Evolutionary conservation across 2,113 vertebrate species (phyloP), one percentile per base, ranked within the genome.

Genomic region (Cyprinus carpio): DNA sequence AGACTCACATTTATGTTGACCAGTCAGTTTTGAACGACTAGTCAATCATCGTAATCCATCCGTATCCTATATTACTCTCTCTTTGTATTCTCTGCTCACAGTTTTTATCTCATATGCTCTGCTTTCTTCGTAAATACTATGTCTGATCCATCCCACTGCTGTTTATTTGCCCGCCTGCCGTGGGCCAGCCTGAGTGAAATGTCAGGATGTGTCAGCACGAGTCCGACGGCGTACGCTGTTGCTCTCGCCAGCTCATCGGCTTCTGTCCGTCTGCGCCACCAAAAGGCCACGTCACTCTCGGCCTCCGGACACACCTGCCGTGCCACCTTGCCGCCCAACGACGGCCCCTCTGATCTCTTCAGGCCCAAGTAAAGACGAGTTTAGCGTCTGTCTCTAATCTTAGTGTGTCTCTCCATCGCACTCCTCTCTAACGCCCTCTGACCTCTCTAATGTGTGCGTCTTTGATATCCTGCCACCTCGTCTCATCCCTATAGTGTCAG

Each of bases 271-370:
- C 95, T 95, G 93, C 94, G 94, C 92, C 94, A 95, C 95, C 95
- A 94, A 93, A 95, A 94, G 93, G 94, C 94, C 69, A 91, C 95
- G 90, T 95, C 95, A 91, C 88, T 93, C 91, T 95, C 94, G 90
- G 95, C 94, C 93, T 95, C 94, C 85, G 95, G 95, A 93, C 94
- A 94, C 91, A 92, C 94, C 94, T 93, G 92, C 93, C 94, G 93
- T 92, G 90, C 93, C 92, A 75, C 82, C 20, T 91, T 94, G 89
- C 93, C 94, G 91, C 92, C 93, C 91, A 88, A 93, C 93, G 92
- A 95, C 91, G 93, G 94, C 94, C 92, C 93, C 27, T 9, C 74
- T 88, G 93, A 94, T 92, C 91, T 94, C 95, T 92, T 94, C 94
- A 93, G 93, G 93, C 93, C 93, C 93, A 90, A 93, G 95, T 96